Conservation (phyloP, 2,888 invertebrate genomes). For the Leucoptera coffeella region DNA sequence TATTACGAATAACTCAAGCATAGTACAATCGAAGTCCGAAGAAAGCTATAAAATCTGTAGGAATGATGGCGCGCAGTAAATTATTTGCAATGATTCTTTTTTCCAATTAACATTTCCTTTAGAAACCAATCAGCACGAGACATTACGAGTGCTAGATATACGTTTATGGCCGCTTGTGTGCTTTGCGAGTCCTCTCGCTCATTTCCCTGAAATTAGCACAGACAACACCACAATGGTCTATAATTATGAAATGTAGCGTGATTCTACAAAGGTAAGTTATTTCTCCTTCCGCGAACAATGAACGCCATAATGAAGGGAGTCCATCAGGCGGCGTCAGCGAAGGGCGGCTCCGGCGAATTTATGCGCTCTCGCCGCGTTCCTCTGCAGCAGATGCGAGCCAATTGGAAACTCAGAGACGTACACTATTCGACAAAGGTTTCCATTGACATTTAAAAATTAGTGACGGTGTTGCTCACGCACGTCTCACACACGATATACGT, state of each 20-base stretch:
- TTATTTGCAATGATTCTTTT: conserved; percentile 25
- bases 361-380: conserved; percentile 14
- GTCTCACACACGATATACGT: conserved; percentile 13
- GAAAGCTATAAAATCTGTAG: too few relatives aligned
- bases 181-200: too few relatives aligned
- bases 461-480: conserved; percentile 5
- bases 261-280: conserved; percentile 35
- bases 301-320: conserved; percentile 47
- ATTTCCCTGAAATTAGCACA: conserved; percentile 32
- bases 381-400: conserved; percentile 10
- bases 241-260: conserved; percentile 53
- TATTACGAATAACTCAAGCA: too few relatives aligned
- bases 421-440: not conserved
- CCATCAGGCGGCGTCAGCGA: conserved; percentile 44
- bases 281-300: conserved; percentile 43
- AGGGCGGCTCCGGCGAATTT: conserved; percentile 36
- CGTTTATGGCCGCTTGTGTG: conserved; percentile 28
- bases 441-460: conserved; percentile 2
- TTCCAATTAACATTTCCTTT: conserved; percentile 32
- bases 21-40: too few relatives aligned
- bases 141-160: conserved; percentile 23
- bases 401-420: too few relatives aligned
- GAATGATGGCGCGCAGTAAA: conserved; percentile 19
- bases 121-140: conserved; percentile 40
- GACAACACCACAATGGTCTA: conserved; percentile 49